Percentiles rank a stretch among this genome's conserved stretches.
Evolutionary conservation across 2,113 vertebrate species (phyloP).

Genomic region (Chionomys nivalis): DNA sequence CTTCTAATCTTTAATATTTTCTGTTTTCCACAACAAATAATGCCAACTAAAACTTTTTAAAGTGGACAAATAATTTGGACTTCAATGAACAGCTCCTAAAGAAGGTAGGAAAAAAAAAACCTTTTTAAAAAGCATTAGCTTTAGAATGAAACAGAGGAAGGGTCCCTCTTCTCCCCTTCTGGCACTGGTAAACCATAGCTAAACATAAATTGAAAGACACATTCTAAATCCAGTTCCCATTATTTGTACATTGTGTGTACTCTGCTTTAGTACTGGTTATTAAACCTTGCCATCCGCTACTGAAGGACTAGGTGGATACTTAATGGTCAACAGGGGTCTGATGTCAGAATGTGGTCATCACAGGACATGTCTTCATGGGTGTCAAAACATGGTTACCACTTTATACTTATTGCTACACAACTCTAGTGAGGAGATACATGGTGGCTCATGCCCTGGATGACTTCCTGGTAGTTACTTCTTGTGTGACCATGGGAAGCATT

Average conservation of each 20-base stretch:
- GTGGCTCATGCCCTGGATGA: neutral
- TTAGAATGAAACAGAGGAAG: neutral
- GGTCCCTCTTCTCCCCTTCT: neutral
- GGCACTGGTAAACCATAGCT: neutral
- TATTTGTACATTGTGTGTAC: neutral
- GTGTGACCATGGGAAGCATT: neutral
- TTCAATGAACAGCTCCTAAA: conserved; percentile 5
- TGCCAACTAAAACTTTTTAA: neutral
- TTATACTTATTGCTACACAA: neutral
- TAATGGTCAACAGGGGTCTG: neutral
- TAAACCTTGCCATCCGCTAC: neutral
- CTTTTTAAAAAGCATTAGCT: neutral
- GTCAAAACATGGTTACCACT: neutral
- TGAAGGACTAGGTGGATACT: neutral
- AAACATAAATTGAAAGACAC: neutral
- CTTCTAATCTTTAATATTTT: neutral
- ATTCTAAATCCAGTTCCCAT: neutral
- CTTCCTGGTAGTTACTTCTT: neutral
- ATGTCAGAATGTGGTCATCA: neutral
- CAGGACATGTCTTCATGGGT: neutral
- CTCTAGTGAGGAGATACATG: neutral
- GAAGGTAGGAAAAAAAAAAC: neutral
- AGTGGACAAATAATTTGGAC: neutral
- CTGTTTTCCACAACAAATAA: neutral
- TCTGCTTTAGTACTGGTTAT: neutral